Conservation (phyloP, 2,888 invertebrate genomes). For the Polydrusus pterygomalis region DNA sequence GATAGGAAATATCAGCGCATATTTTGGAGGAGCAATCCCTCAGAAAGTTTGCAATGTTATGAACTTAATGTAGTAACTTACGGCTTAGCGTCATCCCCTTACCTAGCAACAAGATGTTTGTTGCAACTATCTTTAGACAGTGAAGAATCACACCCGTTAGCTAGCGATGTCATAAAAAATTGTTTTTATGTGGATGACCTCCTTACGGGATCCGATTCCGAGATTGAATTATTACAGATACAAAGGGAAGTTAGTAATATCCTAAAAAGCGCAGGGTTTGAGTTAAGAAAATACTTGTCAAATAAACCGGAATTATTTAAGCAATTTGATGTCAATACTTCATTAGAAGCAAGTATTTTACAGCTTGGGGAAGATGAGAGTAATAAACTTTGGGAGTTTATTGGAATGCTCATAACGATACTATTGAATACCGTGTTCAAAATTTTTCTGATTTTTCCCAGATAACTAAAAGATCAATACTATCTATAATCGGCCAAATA, state of each 20-base stretch:
- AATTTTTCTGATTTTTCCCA: not conserved
- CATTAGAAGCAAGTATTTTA: too few species aligned
- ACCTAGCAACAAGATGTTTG: too few species aligned
- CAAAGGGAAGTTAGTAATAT: conserved; percentile 36
- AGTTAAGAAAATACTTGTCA: conserved; percentile 52
- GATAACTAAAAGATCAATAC: conserved; percentile 41
- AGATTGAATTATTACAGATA: not conserved
- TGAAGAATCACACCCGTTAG: conserved; percentile 33
- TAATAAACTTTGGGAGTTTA: conserved; percentile 53
- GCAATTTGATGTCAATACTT: too few species aligned
- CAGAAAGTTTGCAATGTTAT: conserved; percentile 42
- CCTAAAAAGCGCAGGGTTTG: conserved; percentile 52
- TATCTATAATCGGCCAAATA: conserved; percentile 40
- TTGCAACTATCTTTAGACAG: conserved; percentile 49
- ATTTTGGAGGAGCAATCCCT: conserved; percentile 42
- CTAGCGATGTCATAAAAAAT: conserved; percentile 44
- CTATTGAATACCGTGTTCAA: conserved; percentile 38
- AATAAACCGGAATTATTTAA: conserved; percentile 38
- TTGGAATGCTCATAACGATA: conserved; percentile 41
- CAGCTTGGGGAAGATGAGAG: too few species aligned
- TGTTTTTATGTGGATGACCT: conserved; percentile 59
- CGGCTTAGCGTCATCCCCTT: conserved; percentile 56
- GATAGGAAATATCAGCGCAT: conserved; percentile 40
- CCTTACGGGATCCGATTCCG: conserved; percentile 1
- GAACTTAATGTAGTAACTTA: conserved; percentile 56